Conservation (phyloP, 2,113 vertebrate genomes). For the Oreochromis aureus region DNA sequence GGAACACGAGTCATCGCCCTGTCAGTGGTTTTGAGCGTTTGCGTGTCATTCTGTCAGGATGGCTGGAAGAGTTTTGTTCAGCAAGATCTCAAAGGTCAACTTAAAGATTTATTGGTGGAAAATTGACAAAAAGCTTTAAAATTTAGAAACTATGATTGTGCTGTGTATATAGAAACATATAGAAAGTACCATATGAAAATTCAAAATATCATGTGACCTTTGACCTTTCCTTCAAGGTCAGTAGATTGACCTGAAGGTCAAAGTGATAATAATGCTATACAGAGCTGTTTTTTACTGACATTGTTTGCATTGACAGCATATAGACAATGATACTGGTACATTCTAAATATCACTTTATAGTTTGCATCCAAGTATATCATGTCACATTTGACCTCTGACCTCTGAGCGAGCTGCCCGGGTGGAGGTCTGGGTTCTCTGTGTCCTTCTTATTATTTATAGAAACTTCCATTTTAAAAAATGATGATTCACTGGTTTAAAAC, state of each 20-base stretch:
- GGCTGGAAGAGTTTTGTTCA: background rate
- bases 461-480: background rate
- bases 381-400: fast-evolving
- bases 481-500: background rate
- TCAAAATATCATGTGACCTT: background rate
- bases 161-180: background rate
- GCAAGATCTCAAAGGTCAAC: background rate
- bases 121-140: background rate
- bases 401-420: background rate
- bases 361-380: background rate
- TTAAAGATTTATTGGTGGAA: background rate
- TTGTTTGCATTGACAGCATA: background rate
- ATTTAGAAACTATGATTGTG: background rate
- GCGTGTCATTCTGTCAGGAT: background rate
- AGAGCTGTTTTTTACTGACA: background rate
- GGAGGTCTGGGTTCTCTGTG: background rate
- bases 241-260: background rate
- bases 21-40: background rate
- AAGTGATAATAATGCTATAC: background rate
- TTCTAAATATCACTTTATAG: background rate
- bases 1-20: background rate
- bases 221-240: background rate
- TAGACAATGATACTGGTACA: background rate
- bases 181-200: background rate
- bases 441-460: background rate